Conservation (phyloP, 2,113 vertebrate species). For the Trogon melanurus region DNA sequence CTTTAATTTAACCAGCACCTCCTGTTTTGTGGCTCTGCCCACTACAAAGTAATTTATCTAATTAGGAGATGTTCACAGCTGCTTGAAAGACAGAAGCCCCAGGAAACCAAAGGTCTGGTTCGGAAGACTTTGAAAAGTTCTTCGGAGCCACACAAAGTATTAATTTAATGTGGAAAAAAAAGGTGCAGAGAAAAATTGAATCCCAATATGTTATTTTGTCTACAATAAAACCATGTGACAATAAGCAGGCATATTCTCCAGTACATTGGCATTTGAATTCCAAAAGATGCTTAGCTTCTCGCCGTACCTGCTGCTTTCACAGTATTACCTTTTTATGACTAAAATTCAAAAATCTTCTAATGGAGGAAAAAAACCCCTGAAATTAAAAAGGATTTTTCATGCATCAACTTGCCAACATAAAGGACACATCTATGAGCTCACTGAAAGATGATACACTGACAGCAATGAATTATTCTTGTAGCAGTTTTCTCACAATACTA, state of each 20-base stretch:
- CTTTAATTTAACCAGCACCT: constrained; percentile 75
- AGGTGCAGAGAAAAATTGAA: constrained; percentile 67
- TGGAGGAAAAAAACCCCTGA: constrained; percentile 18
- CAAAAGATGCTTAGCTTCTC: constrained; percentile 56
- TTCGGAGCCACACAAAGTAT: constrained; percentile 75
- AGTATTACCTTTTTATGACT: constrained; percentile 41
- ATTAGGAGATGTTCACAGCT: constrained; percentile 77
- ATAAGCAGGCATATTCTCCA: constrained; percentile 57
- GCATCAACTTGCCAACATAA: constrained; percentile 36
- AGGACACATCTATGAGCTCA: constrained; percentile 2
- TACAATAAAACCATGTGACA: constrained; percentile 60
- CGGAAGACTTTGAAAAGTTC: constrained; percentile 74
- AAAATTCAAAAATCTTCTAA: constrained; percentile 70
- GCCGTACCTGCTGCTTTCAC: constrained; percentile 56
- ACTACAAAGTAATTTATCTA: constrained; percentile 80
- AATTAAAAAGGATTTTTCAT: constrained; percentile 65
- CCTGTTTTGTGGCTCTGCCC: constrained; percentile 75
- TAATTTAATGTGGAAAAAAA: constrained; percentile 71
- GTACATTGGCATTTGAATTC: constrained; percentile 48
- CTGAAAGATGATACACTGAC: neutral
- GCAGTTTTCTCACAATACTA: neutral
- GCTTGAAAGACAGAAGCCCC: constrained; percentile 68
- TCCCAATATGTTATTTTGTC: constrained; percentile 68
- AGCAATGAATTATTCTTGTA: neutral
- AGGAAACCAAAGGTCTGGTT: constrained; percentile 67